Conservation (phyloP, 2,797 vertebrate genomes). For the Pangasius djambal region DNA sequence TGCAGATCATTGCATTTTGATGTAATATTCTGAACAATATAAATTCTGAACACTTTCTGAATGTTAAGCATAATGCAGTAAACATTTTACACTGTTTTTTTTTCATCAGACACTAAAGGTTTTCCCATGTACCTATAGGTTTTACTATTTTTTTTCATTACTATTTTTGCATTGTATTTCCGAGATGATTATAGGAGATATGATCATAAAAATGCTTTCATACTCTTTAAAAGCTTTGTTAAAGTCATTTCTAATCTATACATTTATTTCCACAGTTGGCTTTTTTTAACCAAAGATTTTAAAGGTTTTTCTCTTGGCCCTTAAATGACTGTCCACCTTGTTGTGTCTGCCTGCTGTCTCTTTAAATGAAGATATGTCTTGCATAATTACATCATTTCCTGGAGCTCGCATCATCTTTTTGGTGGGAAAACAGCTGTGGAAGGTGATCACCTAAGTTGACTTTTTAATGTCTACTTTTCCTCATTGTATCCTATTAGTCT, state of each 20-base stretch:
- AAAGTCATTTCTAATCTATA: not conserved
- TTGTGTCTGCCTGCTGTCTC: not conserved
- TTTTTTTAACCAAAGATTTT: not conserved
- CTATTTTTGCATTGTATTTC: not conserved
- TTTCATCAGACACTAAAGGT: not conserved
- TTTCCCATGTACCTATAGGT: not conserved
- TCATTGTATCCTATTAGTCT: not conserved
- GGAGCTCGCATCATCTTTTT: not conserved
- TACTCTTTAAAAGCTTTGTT: not conserved
- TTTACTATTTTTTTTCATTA: no score
- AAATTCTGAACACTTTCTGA: not conserved
- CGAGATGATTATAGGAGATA: not conserved
- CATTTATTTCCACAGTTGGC: not conserved
- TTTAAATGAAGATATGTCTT: not conserved
- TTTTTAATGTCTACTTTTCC: not conserved
- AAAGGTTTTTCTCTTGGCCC: not conserved
- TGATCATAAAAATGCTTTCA: not conserved
- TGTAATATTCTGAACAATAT: not conserved
- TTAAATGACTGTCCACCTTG: not conserved
- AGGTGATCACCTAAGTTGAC: not conserved
- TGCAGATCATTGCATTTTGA: not conserved
- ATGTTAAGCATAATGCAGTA: conserved; percentile 34
- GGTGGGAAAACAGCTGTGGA: not conserved
- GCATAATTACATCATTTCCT: not conserved
- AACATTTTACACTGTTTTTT: not conserved